Base-by-base conservation (phyloP, 2,113 vertebrate species). In the Variabilichromis moorii region DNA sequence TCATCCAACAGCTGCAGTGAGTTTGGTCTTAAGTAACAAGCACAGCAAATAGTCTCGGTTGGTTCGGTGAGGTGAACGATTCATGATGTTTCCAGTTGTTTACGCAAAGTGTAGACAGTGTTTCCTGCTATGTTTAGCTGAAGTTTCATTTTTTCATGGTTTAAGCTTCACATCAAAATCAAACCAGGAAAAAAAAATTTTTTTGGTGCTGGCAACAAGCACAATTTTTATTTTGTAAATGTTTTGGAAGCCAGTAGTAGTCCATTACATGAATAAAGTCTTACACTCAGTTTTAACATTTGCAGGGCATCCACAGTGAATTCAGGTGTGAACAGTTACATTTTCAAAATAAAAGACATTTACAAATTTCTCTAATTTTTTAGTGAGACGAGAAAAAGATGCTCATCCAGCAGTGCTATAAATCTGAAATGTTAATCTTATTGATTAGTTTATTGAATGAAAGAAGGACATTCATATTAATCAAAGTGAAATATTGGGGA, bases 1-100 rank as follows among this genome's bases (percentile, higher is more conserved):
- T 99, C 82, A 98, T 98, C 71, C 98, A 99, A 93, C 98, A 99
- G 94, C 97, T 99, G 88, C 98, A 99, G 98, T 99, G 95, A 98
- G 98, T 95, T 47, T 78, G 16, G 0, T 8, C 26, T 76, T 45
- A 73, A 7, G 14, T 0, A 19, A 31, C 1, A 76, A 76, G 1
- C 4, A 14, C 50, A 54, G 78, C 33, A 28, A 78, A 50, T 12
- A 9, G 14, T 21, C 21, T 42, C 5, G 1, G 26, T 4, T 4
- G 21, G 21, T 28, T 5, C 1, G 1, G 24, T 76, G 4, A 4
- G 9, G 40, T 28, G 40, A 73, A 26, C 0, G 5, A 0, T 45
- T 73, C 21, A 6, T 17, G 21, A 73, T 73, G 21, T 11, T 47
- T 73, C 14, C 14, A 73, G 40, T 45, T 28, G 8, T 73, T 73